Evolutionary conservation across 2,797 vertebrate genomes (phyloP).

Genomic region (Salmo trutta): DNA sequence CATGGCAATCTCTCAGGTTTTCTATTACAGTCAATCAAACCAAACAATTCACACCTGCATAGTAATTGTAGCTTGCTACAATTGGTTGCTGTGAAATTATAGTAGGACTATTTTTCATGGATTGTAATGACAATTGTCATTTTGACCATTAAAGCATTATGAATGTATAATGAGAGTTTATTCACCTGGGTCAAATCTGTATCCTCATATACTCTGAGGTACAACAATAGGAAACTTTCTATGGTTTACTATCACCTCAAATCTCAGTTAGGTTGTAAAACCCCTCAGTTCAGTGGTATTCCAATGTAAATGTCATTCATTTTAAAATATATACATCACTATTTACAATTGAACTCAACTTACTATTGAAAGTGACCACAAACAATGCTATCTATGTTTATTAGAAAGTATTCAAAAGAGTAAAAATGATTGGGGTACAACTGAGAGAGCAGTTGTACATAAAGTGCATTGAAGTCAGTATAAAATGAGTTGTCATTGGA

Average conservation of each 20-base stretch:
- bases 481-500: conserved; percentile 45
- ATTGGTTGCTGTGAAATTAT: conserved; percentile 6
- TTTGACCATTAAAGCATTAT: conserved; percentile 32
- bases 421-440: conserved; percentile 30
- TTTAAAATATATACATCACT: conserved; percentile 56
- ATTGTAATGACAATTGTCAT: conserved; percentile 18
- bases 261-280: conserved; percentile 33
- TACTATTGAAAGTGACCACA: conserved; percentile 34
- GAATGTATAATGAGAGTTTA: conserved; percentile 15
- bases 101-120: conserved; percentile 23
- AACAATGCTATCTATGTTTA: conserved; percentile 26
- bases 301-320: conserved; percentile 44
- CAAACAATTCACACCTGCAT: neutral
- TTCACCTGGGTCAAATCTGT: conserved; percentile 31
- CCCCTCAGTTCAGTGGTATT: conserved; percentile 24
- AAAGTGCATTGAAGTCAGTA: conserved; percentile 75
- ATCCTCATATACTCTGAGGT: conserved; percentile 20
- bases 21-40: neutral
- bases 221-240: conserved; percentile 29
- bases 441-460: conserved; percentile 54
- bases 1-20: conserved; percentile 23
- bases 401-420: conserved; percentile 31
- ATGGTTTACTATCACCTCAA: conserved; percentile 4
- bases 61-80: neutral
- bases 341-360: conserved; percentile 59